A percentile compares a stretch with the other conserved stretches of the same genome.
Conservation (phyloP, 1,140 invertebrate species). For the Drosophila watanabei region DNA sequence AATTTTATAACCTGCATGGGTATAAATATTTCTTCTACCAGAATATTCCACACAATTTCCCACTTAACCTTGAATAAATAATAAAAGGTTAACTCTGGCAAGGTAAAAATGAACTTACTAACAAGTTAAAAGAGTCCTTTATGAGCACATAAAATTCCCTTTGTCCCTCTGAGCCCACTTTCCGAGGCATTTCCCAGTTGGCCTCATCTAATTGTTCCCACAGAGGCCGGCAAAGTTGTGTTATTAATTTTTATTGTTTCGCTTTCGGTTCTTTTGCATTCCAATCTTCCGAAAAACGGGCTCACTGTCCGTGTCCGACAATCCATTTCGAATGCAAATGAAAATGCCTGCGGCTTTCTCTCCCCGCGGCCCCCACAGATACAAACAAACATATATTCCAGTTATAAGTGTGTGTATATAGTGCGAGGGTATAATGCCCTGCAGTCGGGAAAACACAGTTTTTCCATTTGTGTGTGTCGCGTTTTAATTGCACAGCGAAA, state of each 20-base stretch:
- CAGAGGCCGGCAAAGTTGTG: conserved; percentile 43
- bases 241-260: conserved; percentile 67
- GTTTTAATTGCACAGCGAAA: conserved; percentile 66
- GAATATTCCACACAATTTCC: background rate
- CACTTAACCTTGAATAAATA: background rate
- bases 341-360: conserved; percentile 59
- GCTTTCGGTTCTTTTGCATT: conserved; percentile 6
- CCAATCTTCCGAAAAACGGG: conserved; percentile 4
- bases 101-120: background rate
- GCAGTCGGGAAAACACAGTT: conserved; percentile 60
- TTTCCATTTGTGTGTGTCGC: conserved; percentile 69
- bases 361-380: conserved; percentile 16
- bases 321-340: conserved; percentile 62
- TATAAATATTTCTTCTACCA: background rate
- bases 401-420: conserved; percentile 21
- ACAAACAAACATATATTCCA: background rate
- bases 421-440: conserved; percentile 42
- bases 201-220: conserved; percentile 23
- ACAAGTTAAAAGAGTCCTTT: background rate
- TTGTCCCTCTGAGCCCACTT: conserved; percentile 17
- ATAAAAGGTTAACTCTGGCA: background rate
- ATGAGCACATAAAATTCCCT: background rate
- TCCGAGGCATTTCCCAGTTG: conserved; percentile 20
- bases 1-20: no score
- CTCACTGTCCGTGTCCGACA: conserved; percentile 29